Conservation (phyloP, 2,113 vertebrate species). For the Istiophorus platypterus region DNA sequence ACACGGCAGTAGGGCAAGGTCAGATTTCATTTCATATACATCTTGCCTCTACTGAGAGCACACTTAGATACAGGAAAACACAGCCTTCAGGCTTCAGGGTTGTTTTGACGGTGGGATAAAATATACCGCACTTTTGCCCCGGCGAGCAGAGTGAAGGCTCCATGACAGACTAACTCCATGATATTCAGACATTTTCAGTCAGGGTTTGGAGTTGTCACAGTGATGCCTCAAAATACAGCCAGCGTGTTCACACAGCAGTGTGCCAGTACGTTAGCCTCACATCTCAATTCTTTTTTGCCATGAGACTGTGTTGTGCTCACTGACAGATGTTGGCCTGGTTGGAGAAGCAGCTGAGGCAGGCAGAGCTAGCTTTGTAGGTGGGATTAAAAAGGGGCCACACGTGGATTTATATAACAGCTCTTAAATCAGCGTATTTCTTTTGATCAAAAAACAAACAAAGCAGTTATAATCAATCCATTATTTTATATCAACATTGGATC, state of each 20-base stretch:
- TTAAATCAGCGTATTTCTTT: no score
- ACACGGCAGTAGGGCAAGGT: slow-evolving; percentile 6
- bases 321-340: background rate
- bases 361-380: no score
- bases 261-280: background rate
- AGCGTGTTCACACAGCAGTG: background rate
- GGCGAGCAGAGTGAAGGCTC: slow-evolving; percentile 20
- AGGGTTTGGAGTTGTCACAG: slow-evolving; percentile 1
- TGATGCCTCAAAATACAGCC: background rate
- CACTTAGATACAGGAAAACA: background rate
- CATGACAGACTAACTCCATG: background rate
- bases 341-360: no score
- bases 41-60: background rate
- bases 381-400: no score
- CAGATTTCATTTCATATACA: slow-evolving; percentile 34
- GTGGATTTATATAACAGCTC: no score
- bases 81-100: background rate
- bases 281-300: background rate
- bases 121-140: background rate
- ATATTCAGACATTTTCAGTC: background rate
- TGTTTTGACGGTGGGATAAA: slow-evolving; percentile 17
- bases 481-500: no score
- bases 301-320: background rate
- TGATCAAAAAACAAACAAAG: no score
- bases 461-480: no score